A percentile compares a stretch with the other conserved stretches of the same genome.
phyloP scores from a whole-genome alignment of 2,113 vertebrate species.

The Tympanuchus pallidicinctus region DNA sequence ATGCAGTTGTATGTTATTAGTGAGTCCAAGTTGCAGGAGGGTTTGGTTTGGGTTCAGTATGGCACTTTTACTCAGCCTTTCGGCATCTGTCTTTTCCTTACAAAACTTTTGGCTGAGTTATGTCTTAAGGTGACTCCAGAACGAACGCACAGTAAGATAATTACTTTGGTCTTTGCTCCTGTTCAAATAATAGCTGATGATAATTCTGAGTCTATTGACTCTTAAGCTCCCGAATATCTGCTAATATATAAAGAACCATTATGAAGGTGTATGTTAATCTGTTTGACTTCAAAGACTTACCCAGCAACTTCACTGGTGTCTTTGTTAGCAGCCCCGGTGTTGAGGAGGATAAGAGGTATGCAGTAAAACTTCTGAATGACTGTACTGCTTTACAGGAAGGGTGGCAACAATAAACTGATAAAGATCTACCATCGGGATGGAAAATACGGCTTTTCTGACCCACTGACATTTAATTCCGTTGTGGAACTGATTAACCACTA shows the following conservation, averaged over 20 bases:
- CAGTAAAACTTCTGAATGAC: background rate
- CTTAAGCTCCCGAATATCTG: background rate
- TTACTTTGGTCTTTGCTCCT: slow-evolving; percentile 38
- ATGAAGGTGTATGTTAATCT: background rate
- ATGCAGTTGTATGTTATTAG: background rate
- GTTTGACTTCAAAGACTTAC: background rate
- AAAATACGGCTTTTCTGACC: slow-evolving; percentile 95
- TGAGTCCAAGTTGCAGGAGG: slow-evolving; percentile 1
- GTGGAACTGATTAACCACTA: slow-evolving; percentile 97
- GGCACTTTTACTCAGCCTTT: slow-evolving; percentile 1
- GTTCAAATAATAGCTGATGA: slow-evolving; percentile 27
- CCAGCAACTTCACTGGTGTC: background rate
- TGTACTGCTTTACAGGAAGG: slow-evolving; percentile 86
- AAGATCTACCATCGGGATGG: slow-evolving; percentile 95
- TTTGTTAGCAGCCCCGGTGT: background rate
- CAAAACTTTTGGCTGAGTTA: slow-evolving; percentile 29
- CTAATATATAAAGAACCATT: background rate
- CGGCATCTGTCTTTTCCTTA: slow-evolving; percentile 6
- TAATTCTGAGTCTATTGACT: slow-evolving; percentile 35
- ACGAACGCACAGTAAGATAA: background rate
- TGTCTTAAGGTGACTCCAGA: slow-evolving; percentile 13
- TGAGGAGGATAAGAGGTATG: background rate
- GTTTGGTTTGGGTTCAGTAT: background rate
- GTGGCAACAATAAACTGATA: slow-evolving; percentile 95
- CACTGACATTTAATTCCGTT: slow-evolving; percentile 92